Evolutionary conservation across 1,140 invertebrate species (phyloP).

Genomic region (Oreohelix idahoensis): DNA sequence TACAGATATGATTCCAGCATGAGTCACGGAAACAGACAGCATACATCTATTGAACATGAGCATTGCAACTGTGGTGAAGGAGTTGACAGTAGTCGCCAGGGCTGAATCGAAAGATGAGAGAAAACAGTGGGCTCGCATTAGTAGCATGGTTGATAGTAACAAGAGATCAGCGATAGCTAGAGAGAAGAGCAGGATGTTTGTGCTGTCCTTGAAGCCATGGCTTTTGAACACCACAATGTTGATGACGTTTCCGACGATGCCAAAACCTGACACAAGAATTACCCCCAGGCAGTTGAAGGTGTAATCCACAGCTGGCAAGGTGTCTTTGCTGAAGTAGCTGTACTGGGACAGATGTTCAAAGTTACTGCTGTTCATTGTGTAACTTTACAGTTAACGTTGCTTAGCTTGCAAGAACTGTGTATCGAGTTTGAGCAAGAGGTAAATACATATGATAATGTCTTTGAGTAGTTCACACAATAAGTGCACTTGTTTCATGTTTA

Average conservation of each 20-base stretch:
- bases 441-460: no score
- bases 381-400: no score
- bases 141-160: background rate
- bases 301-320: no score
- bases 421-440: no score
- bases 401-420: no score
- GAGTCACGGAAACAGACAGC: background rate
- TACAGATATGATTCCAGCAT: constrained; percentile 1
- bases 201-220: constrained; percentile 2
- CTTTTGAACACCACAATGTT: background rate
- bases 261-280: background rate
- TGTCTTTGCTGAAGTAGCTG: no score
- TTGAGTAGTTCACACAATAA: no score
- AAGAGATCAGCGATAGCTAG: background rate
- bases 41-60: background rate
- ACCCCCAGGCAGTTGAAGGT: background rate
- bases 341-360: no score
- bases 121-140: background rate
- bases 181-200: constrained; percentile 13
- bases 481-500: no score
- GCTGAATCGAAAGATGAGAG: background rate
- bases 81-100: background rate
- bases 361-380: no score
- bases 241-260: background rate
- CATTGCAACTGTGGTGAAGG: background rate